These are phyloP conservation scores for Beroe ovata DNA, from an alignment of 37 sponge, comb jelly and placozoan genomes.

Conservation along the genomic window DNA sequence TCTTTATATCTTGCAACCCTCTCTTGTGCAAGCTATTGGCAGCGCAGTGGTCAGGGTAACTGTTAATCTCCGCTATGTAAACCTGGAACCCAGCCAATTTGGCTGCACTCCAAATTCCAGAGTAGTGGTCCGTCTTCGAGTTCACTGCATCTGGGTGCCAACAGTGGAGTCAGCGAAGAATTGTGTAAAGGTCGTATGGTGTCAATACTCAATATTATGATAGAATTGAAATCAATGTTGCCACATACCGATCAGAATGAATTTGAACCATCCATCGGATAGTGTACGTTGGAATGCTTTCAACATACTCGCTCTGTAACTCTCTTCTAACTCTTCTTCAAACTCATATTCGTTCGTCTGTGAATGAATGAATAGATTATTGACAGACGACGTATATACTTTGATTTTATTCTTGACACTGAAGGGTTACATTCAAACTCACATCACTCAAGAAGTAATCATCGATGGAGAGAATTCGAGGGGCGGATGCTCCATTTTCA, in stretches of 20 bases:
- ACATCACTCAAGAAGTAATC: constrained; percentile 77
- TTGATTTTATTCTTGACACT: background rate
- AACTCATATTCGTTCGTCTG: constrained; percentile 78
- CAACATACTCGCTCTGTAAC: constrained; percentile 77
- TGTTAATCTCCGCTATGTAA: constrained; percentile 81
- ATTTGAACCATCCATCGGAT: constrained; percentile 85
- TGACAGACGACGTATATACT: background rate
- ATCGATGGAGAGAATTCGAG: constrained; percentile 81
- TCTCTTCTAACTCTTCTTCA: constrained; percentile 77
- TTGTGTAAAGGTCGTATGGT: background rate
- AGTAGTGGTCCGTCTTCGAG: constrained; percentile 76
- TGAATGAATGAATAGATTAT: background rate
- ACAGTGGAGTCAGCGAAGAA: background rate
- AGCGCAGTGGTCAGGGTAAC: constrained; percentile 73
- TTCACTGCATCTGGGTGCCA: constrained; percentile 42
- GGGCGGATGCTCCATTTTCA: constrained; percentile 70
- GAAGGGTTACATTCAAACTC: background rate
- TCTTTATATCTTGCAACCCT: constrained; percentile 71
- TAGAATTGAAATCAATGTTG: background rate
- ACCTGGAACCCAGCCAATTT: constrained; percentile 88
- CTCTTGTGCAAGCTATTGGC: constrained; percentile 76
- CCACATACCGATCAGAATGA: constrained; percentile 75
- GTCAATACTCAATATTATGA: background rate
- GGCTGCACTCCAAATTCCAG: constrained; percentile 81
- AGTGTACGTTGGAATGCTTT: constrained; percentile 83